Percentiles rank a stretch among this genome's conserved stretches.
Conservation (phyloP, 2,797 vertebrate species). For the Sylvilagus floridanus region DNA sequence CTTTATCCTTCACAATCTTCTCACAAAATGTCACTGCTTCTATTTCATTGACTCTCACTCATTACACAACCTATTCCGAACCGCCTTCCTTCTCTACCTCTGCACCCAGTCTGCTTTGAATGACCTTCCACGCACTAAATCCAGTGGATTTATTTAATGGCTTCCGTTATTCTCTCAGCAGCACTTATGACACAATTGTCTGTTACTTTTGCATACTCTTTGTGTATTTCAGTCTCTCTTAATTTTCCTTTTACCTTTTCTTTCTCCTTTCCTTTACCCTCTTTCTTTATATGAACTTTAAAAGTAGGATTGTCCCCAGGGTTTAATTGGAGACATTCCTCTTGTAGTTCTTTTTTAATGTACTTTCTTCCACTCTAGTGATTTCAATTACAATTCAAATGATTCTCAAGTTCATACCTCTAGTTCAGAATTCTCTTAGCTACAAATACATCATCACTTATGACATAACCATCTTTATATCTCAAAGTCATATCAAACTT, state of each 20-base stretch:
- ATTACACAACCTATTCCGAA: background rate
- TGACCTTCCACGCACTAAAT: background rate
- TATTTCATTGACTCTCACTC: background rate
- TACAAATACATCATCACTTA: background rate
- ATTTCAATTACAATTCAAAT: constrained; percentile 3
- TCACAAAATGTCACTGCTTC: background rate
- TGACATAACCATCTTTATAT: background rate
- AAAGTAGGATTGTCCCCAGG: background rate
- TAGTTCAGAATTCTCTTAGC: background rate
- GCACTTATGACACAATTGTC: background rate
- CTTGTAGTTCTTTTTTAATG: background rate
- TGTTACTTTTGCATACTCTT: background rate
- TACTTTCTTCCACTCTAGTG: background rate
- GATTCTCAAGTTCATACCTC: background rate
- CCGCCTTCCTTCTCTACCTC: background rate
- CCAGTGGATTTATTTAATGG: background rate
- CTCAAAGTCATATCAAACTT: background rate
- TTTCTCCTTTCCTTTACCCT: background rate
- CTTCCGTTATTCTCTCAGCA: background rate
- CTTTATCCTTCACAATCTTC: background rate
- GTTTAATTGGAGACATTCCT: background rate
- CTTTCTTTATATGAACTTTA: background rate
- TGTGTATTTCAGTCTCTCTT: background rate
- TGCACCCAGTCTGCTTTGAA: background rate
- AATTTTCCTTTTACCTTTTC: background rate